phyloP scores from a whole-genome alignment of 2,797 vertebrate species.

The Cirrhinus mrigala region DNA sequence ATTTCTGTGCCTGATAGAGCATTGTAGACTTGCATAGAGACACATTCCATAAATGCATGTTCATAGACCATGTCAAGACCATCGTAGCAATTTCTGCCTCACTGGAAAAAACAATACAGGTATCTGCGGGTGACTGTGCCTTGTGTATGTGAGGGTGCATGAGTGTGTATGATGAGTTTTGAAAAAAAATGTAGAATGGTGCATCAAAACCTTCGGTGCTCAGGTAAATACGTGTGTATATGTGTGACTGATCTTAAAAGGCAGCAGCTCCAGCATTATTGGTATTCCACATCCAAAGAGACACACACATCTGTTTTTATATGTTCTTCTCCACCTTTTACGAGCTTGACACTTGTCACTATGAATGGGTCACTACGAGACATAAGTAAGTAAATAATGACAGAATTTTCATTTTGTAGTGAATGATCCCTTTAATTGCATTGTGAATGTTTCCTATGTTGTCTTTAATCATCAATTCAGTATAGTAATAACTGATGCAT shows the following conservation, averaged over 20 bases:
- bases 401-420: neutral
- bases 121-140: slow-evolving; percentile 21
- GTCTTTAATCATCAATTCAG: neutral
- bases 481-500: neutral
- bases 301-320: neutral
- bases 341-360: neutral
- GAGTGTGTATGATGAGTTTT: neutral
- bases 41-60: slow-evolving; percentile 40
- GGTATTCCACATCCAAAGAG: neutral
- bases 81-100: slow-evolving; percentile 41
- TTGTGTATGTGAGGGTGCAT: neutral
- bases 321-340: neutral
- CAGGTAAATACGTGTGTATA: neutral
- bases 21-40: slow-evolving; percentile 16
- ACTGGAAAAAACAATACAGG: slow-evolving; percentile 32
- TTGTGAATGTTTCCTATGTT: neutral
- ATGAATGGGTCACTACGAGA: neutral
- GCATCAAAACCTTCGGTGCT: neutral
- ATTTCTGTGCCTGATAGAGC: slow-evolving; percentile 31
- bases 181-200: neutral
- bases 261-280: neutral
- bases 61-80: slow-evolving; percentile 25
- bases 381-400: neutral
- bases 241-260: neutral
- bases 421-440: neutral